phyloP scores from a whole-genome alignment of 1,140 invertebrate species.

The Batillaria attramentaria region DNA sequence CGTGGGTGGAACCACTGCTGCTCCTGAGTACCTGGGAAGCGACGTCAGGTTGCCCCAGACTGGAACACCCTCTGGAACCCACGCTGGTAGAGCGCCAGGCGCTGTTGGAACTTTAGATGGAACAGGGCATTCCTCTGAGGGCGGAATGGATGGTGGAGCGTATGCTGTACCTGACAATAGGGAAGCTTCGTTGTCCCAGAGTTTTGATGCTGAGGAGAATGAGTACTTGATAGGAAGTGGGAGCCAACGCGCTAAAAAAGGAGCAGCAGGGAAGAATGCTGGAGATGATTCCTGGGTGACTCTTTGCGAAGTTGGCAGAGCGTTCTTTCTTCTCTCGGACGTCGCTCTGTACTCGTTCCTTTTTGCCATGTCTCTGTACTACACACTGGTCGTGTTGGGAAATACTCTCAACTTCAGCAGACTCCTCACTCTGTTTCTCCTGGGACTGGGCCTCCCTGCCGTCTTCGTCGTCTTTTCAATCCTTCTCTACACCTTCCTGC shows the following conservation, averaged over 20 bases:
- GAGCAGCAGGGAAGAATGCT: too few species aligned
- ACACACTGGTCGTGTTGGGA: conserved; percentile 16
- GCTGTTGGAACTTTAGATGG: background rate
- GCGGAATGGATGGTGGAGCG: too few species aligned
- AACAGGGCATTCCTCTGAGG: background rate
- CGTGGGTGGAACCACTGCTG: too few species aligned
- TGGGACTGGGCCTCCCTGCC: conserved; percentile 9
- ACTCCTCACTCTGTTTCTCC: conserved; percentile 18
- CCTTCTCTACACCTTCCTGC: conserved; percentile 29
- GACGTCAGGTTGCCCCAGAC: background rate
- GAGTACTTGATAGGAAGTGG: too few species aligned
- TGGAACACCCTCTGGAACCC: background rate
- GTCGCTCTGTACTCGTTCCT: conserved; percentile 9
- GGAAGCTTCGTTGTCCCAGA: too few species aligned
- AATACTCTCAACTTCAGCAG: conserved; percentile 22
- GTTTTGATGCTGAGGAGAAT: too few species aligned
- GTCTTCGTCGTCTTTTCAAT: conserved; percentile 19
- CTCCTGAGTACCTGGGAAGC: too few species aligned
- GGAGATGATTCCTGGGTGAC: background rate
- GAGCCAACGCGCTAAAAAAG: too few species aligned
- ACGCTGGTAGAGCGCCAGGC: background rate
- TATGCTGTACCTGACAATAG: too few species aligned
- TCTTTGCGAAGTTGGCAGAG: conserved; percentile 24
- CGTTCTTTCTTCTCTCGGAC: conserved; percentile 13
- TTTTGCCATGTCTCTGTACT: conserved; percentile 18